Conservation (phyloP, 2,888 invertebrate genomes). For the Nymphalis polychloros region DNA sequence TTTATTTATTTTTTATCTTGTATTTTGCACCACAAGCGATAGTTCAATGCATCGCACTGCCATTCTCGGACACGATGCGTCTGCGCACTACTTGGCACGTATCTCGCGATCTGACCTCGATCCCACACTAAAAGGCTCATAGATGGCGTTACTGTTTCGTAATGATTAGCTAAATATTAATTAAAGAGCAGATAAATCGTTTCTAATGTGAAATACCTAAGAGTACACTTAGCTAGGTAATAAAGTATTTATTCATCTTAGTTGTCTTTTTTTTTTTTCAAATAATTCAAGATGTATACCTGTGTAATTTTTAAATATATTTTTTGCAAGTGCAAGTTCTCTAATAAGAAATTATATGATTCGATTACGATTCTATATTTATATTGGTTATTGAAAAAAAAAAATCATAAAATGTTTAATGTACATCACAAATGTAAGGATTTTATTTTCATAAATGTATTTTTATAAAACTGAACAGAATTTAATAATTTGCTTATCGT, state of each 20-base stretch:
- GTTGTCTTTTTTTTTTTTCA: no score
- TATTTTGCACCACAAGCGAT: slow-evolving; percentile 23
- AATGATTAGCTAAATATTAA: slow-evolving; percentile 9
- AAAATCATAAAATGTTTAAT: background rate
- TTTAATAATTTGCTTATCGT: no score
- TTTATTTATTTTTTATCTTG: background rate
- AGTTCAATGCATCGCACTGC: slow-evolving; percentile 15
- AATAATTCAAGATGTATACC: no score
- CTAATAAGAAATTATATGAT: no score
- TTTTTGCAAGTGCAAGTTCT: no score
- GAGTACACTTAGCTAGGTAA: no score
- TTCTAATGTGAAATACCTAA: no score
- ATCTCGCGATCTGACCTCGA: slow-evolving; percentile 28
- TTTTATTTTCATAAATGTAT: background rate
- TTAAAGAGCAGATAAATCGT: background rate
- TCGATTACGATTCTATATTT: no score
- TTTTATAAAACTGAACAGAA: background rate
- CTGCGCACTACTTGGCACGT: slow-evolving; percentile 22
- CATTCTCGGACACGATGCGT: slow-evolving; percentile 24
- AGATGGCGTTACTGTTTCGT: slow-evolving; percentile 38
- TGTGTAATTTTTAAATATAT: no score
- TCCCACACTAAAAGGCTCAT: slow-evolving; percentile 31
- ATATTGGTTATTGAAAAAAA: no score
- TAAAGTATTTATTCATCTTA: no score
- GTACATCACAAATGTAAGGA: background rate